These are phyloP conservation scores for silkworm (Bombyx mori) DNA, from an alignment of 1,140 invertebrate species.

Conservation along the genomic window ASM3026992v2 NC_085135.1:154001-154500, in stretches of 20 bases:
- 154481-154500: background rate
- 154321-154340: constrained; percentile 7
- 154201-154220: background rate
- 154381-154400: constrained; percentile 58
- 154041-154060: background rate
- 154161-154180: background rate
- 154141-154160: background rate
- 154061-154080: background rate
- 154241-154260: constrained; percentile 10
- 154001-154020: background rate
- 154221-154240: too few relatives aligned
- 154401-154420: constrained; percentile 28
- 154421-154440: constrained; percentile 22
- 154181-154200: background rate
- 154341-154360: constrained; percentile 27
- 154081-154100: constrained; percentile 4
- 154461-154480: constrained; percentile 1
- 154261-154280: constrained; percentile 4
- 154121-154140: background rate
- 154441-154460: constrained; percentile 9
- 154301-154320: constrained; percentile 21
- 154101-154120: background rate
- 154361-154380: constrained; percentile 27
- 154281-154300: constrained; percentile 5
- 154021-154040: constrained; percentile 6